A percentile compares a stretch with the other conserved stretches of the same genome.
These are phyloP conservation scores for Drosophila rellima DNA, from an alignment of 2,888 invertebrate genomes.

Conservation along the genomic window DNA sequence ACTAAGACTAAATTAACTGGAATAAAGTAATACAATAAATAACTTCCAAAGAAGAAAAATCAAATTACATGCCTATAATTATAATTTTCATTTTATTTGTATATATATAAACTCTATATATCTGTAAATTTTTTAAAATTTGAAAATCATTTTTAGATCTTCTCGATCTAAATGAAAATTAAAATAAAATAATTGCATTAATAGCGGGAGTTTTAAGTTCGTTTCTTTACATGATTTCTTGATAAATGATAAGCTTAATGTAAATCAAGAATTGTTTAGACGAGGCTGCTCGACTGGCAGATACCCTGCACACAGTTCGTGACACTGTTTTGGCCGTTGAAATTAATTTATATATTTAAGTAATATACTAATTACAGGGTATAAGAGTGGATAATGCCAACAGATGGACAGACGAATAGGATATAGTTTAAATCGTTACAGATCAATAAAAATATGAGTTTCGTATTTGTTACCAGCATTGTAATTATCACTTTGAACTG, in stretches of 20 bases:
- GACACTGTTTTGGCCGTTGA: background rate
- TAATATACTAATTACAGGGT: background rate
- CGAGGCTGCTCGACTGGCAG: background rate
- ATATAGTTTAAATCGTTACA: background rate
- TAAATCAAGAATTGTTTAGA: slow-evolving; percentile 1
- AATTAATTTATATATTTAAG: no score
- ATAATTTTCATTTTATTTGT: slow-evolving; percentile 7
- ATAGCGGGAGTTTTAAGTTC: slow-evolving; percentile 63
- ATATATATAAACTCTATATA: slow-evolving; percentile 1
- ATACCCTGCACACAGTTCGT: background rate
- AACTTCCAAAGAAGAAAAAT: slow-evolving; percentile 26
- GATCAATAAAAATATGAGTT: no score
- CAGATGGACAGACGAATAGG: no score
- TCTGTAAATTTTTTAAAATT: no score
- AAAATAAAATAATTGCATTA: slow-evolving; percentile 66
- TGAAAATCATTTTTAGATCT: slow-evolving; percentile 13
- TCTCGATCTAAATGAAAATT: slow-evolving; percentile 18
- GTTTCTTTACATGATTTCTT: background rate
- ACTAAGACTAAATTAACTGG: slow-evolving; percentile 23
- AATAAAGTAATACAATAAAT: slow-evolving; percentile 19
- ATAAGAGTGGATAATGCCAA: background rate
- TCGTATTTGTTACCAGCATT: background rate
- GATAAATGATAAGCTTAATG: background rate
- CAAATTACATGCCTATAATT: slow-evolving; percentile 35
- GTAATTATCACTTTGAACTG: background rate